Evolutionary conservation across 2,113 vertebrate genomes (phyloP).

Genomic region (Tympanuchus pallidicinctus): DNA sequence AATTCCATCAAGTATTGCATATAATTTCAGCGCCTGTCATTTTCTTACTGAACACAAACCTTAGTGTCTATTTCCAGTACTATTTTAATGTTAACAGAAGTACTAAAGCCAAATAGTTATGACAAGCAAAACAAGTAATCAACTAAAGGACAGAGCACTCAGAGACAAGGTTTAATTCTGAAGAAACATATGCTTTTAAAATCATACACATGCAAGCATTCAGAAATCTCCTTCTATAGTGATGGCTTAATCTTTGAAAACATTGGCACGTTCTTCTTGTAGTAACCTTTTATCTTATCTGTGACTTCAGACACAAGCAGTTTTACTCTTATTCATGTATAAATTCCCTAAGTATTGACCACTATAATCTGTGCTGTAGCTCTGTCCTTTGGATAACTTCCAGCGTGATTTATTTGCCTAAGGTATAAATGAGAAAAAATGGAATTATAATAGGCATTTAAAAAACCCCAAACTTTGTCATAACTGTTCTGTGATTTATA

Average conservation of each 20-base stretch:
- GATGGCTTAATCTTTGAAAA: not conserved
- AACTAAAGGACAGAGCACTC: not conserved
- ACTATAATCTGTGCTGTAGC: not conserved
- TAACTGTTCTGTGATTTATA: not conserved
- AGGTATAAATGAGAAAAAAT: not conserved
- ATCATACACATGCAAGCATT: not conserved
- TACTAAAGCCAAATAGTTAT: not conserved
- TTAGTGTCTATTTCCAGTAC: not conserved
- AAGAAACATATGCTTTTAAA: not conserved
- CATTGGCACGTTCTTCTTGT: not conserved
- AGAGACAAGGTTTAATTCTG: not conserved
- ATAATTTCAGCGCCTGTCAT: not conserved
- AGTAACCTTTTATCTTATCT: not conserved
- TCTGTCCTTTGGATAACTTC: constrained; percentile 1
- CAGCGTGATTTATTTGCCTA: constrained; percentile 17
- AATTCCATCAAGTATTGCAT: not conserved
- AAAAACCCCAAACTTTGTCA: not conserved
- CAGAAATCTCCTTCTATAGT: not conserved
- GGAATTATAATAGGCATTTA: constrained; percentile 8
- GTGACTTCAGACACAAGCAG: not conserved
- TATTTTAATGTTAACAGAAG: not conserved
- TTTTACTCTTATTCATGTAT: not conserved
- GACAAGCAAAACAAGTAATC: not conserved
- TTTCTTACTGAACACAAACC: not conserved
- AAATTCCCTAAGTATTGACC: not conserved